Base-by-base conservation (phyloP, 2,888 invertebrate genomes). In the Piscicola geometra region DNA sequence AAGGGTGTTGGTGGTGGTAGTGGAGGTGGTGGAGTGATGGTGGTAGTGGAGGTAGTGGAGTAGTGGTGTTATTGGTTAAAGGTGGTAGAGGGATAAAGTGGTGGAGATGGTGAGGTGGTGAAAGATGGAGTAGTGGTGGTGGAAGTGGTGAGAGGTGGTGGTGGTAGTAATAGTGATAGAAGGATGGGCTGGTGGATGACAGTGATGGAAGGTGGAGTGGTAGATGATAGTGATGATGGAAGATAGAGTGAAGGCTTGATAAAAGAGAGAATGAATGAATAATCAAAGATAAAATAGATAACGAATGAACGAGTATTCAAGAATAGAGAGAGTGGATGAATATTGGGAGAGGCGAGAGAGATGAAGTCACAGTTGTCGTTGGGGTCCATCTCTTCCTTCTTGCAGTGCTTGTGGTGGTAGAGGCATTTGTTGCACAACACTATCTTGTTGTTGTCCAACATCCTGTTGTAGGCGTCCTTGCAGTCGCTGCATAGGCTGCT, bases 321-420 rank as follows among this genome's bases (percentile, higher is more conserved):
- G 41, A 15, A 41, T n/a, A n/a, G n/a, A n/a, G n/a, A 9, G 41
- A 41, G 41, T 41, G 15, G 15, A 41, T 41, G 30, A 64, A 9
- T 28, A 18, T 12, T 3, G 3, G 30, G 21, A 64, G 30, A 30
- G 21, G 28, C 12, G 28, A 25, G 25, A 12, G 64, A 25, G 21
- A 70, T 33, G 33, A 35, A 25, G 35, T 30, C 12, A 76, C 76
- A 76, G 35, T 71, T 76, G 36, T 76, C 76, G n/a, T 71, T 71
- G 18, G 76, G 76, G 28, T 76, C 71, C 47, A 71, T 60, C 50
- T 76, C 76, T n/a, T 76, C 71, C 25, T 60, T 52, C 32, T 41
- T 76, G 67, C 76, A 71, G 28, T 71, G 56, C 47, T 76, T 76
- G 67, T 76, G 71, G 67, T 71, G 71, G 50, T 41, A 28, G 3